Evolutionary conservation across 1,140 invertebrate genomes (phyloP).

Genomic region (Drosophila pectinifera): DNA sequence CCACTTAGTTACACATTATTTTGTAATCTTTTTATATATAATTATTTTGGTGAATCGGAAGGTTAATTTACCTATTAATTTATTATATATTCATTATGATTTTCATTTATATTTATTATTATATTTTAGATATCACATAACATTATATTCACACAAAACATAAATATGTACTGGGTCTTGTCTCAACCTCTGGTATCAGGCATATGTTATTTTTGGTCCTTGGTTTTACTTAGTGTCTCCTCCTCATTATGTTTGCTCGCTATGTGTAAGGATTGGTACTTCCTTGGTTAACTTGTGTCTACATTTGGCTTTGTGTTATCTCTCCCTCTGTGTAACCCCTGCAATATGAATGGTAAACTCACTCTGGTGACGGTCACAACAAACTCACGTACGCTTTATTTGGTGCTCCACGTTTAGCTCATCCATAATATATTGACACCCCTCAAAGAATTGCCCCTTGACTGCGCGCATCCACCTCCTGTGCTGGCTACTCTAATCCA

Average conservation of each 20-base stretch:
- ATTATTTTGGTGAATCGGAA: conserved; percentile 24
- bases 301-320: conserved; percentile 40
- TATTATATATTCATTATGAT: conserved; percentile 9
- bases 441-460: neutral
- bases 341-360: conserved; percentile 46
- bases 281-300: conserved; percentile 49
- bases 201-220: conserved; percentile 38
- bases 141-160: conserved; percentile 20
- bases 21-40: conserved; percentile 3
- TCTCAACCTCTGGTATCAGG: conserved; percentile 31
- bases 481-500: conserved; percentile 21
- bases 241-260: conserved; percentile 28
- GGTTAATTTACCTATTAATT: conserved; percentile 3
- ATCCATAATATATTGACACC: conserved; percentile 40
- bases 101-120: conserved; percentile 1
- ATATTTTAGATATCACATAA: conserved; percentile 12
- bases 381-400: conserved; percentile 61
- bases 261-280: conserved; percentile 21
- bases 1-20: conserved; percentile 23
- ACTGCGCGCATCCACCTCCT: neutral
- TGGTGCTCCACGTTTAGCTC: conserved; percentile 54
- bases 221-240: conserved; percentile 49
- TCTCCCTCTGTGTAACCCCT: conserved; percentile 15
- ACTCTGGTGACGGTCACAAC: conserved; percentile 71
- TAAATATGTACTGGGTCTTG: conserved; percentile 24